Base-by-base conservation (phyloP, 2,888 invertebrate species). In the Drosophila imparisetae region DNA sequence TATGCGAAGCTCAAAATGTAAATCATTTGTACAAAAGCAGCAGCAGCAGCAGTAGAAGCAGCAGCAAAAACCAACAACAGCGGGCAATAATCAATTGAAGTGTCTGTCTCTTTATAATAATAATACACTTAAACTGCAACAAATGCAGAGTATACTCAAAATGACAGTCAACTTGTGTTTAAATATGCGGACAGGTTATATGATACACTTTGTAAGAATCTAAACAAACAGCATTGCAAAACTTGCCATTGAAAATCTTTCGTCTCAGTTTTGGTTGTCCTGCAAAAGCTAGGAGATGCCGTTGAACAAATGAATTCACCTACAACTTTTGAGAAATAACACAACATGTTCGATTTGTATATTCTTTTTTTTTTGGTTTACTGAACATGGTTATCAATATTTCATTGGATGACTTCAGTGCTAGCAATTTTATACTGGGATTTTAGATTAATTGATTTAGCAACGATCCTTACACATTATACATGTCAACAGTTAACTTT, bases 41-140 rank as follows among this genome's bases (percentile, higher is more conserved):
- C 53, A 80, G 67, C 65, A 72, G 38, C 53, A 72, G 40, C 32
- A 58, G 30, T 45, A 58, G 27, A 24, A 63, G 32, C 54, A 50
- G 24, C 55, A 67, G 66, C 76, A 83, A 76, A 75, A 72, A 50
- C 63, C 27, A 63, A 63, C 64, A 45, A 60, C 60, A 69, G 65
- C 68, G 61, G 63, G 75, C 80, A 75, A 90, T 80, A 89, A 90
- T 89, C 87, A 86, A 83, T 88, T 89, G 80, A 81, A 90, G 86
- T 90, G 81, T 86, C 83, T 86, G 83, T 88, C 71, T 86, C 66
- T 70, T 36, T 70, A 55, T 71, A 68, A 53, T 62, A 67, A 32
- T 32, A 30, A 65, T 78, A 78, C 76, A 10, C 76, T 78, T 1
- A 27, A 40, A 50, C 29, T 34, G 27, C 27, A 36, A 24, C 21